A percentile compares a stretch with the other conserved stretches of the same genome.
phyloP scores from a whole-genome alignment of 2,888 invertebrate species.

The Limnephilus rhombicus region DNA sequence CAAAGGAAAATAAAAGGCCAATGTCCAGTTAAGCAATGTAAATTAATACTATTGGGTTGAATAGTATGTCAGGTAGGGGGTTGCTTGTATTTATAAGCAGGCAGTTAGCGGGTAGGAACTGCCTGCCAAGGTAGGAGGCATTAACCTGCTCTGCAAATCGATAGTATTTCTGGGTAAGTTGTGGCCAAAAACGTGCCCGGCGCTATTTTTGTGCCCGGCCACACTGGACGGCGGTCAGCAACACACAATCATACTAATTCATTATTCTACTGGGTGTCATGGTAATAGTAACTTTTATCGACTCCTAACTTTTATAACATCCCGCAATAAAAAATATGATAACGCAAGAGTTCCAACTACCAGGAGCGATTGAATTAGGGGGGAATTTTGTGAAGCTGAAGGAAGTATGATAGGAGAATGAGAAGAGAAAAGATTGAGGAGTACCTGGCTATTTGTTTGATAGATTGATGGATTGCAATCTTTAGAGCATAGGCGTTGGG shows the following conservation, averaged over 20 bases:
- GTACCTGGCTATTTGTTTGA: neutral
- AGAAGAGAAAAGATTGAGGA: neutral
- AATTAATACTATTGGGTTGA: neutral
- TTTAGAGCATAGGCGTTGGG: no score
- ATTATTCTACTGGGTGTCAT: neutral
- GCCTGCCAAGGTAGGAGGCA: slow-evolving; percentile 27
- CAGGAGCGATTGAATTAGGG: neutral
- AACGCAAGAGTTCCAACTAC: neutral
- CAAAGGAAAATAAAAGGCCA: neutral
- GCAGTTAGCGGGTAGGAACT: neutral
- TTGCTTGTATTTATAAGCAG: neutral
- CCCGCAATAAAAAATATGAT: neutral
- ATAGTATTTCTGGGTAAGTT: slow-evolving; percentile 28
- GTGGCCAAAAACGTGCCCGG: slow-evolving; percentile 23
- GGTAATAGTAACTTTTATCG: neutral
- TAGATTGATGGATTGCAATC: no score
- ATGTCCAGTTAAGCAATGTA: neutral
- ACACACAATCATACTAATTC: neutral
- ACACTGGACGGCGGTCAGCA: slow-evolving; percentile 23
- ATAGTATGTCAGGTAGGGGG: neutral
- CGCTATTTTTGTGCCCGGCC: slow-evolving; percentile 18
- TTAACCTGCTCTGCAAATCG: slow-evolving; percentile 44
- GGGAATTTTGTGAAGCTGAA: neutral
- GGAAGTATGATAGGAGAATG: neutral
- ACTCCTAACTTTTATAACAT: neutral